Evolutionary conservation across 2,888 invertebrate species (phyloP).

Genomic region (Tetramorium bicarinatum): DNA sequence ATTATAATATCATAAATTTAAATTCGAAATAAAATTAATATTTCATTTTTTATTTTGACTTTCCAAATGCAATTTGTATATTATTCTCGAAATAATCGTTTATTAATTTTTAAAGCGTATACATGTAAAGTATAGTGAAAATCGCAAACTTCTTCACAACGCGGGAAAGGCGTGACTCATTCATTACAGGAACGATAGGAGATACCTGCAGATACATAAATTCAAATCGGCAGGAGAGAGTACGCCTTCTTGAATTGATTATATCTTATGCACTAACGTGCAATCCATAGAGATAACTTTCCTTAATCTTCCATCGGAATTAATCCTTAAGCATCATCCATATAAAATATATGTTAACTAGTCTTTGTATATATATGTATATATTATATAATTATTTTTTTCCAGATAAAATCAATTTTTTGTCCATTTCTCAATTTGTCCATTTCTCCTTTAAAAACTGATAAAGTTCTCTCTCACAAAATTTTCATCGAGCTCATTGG

Average conservation of each 20-base stretch:
- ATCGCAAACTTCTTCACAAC: conserved; percentile 23
- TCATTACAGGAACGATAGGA: conserved; percentile 45
- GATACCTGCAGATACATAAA: conserved; percentile 54
- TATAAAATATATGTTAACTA: not conserved
- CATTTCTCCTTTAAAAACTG: not conserved
- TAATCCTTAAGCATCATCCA: conserved; percentile 17
- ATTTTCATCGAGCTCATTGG: not conserved
- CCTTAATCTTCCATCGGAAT: conserved; percentile 1
- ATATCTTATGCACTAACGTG: conserved; percentile 43
- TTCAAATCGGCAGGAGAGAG: conserved; percentile 30
- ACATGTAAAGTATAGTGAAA: not conserved
- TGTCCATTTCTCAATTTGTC: not conserved
- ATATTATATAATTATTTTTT: too few relatives aligned
- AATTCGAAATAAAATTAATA: not conserved
- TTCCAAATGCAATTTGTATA: not conserved
- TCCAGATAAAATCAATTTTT: not conserved
- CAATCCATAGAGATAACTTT: conserved; percentile 7
- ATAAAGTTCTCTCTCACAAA: conserved; percentile 1
- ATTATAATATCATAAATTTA: not conserved
- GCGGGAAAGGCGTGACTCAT: conserved; percentile 52
- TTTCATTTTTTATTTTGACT: not conserved
- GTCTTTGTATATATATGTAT: not conserved
- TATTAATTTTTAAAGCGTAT: conserved; percentile 14
- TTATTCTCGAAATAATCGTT: not conserved
- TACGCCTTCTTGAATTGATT: conserved; percentile 61